phyloP scores from a whole-genome alignment of 2,888 invertebrate genomes.

The Temnothorax unifasciatus region DNA sequence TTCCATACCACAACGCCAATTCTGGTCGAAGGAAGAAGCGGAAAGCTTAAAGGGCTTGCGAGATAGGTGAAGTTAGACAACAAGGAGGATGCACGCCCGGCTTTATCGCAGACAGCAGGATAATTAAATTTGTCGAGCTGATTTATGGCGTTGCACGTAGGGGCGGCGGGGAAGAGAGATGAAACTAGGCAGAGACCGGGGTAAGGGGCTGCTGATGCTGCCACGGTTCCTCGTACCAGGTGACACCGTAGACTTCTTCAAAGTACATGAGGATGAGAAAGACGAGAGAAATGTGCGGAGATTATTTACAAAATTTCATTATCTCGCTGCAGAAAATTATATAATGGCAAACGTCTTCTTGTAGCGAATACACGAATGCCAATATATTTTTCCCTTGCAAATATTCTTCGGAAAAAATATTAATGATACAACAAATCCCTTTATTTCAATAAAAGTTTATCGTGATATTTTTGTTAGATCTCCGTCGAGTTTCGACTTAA shows the following conservation, averaged over 20 bases:
- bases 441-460: neutral
- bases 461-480: conserved; percentile 6
- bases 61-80: conserved; percentile 80
- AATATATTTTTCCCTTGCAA: neutral
- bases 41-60: conserved; percentile 78
- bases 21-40: conserved; percentile 70
- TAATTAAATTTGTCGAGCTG: conserved; percentile 89
- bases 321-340: conserved; percentile 58
- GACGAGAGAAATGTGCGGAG: conserved; percentile 64
- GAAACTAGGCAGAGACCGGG: conserved; percentile 32
- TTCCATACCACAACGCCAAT: conserved; percentile 63
- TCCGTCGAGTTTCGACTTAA: conserved; percentile 20
- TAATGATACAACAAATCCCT: neutral
- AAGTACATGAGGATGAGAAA: conserved; percentile 59
- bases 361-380: neutral
- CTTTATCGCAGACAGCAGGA: conserved; percentile 88
- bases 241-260: conserved; percentile 58
- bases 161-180: conserved; percentile 71
- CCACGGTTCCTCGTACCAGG: conserved; percentile 66
- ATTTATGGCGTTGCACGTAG: conserved; percentile 86
- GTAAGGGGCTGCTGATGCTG: conserved; percentile 63
- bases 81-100: conserved; percentile 80
- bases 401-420: neutral
- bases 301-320: conserved; percentile 69
- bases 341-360: conserved; percentile 42